These are phyloP conservation scores for Campylomormyrus numenius DNA, from an alignment of 2,113 vertebrate genomes.

Conservation along the genomic window DNA sequence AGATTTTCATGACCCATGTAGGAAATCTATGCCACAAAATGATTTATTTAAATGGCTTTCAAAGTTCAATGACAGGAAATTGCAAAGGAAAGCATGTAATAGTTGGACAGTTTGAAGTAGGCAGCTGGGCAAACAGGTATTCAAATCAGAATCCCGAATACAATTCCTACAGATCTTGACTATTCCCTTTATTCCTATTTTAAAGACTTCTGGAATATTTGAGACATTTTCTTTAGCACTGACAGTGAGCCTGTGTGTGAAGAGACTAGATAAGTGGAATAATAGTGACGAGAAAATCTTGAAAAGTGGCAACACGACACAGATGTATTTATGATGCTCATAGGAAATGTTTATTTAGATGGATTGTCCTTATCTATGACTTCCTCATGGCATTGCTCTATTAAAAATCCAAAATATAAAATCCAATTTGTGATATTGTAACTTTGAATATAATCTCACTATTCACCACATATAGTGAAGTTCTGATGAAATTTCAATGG, in stretches of 20 bases:
- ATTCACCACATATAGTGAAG: slow-evolving; percentile 11
- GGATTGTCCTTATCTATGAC: not conserved
- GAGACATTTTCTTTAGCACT: not conserved
- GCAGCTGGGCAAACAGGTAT: slow-evolving; percentile 56
- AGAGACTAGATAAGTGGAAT: not conserved
- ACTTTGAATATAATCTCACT: slow-evolving; percentile 9
- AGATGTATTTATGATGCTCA: not conserved
- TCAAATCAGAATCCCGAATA: slow-evolving; percentile 54
- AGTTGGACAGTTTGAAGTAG: slow-evolving; percentile 54
- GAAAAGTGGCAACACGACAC: not conserved
- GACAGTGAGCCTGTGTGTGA: not conserved
- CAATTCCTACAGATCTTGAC: slow-evolving; percentile 41
- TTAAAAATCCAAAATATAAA: not conserved
- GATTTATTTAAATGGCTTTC: slow-evolving; percentile 48
- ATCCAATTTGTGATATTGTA: slow-evolving; percentile 8
- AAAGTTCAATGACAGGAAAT: slow-evolving; percentile 56
- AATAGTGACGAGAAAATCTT: not conserved
- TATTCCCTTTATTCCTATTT: slow-evolving; percentile 46
- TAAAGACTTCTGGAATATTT: slow-evolving; percentile 29
- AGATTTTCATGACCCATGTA: slow-evolving; percentile 47
- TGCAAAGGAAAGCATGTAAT: slow-evolving; percentile 52
- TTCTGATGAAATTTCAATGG: slow-evolving; percentile 20
- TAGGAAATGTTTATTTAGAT: not conserved
- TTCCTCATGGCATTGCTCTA: not conserved
- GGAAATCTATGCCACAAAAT: slow-evolving; percentile 47